phyloP scores from a whole-genome alignment of 2,888 invertebrate genomes.

The Sarcophaga subvicina region DNA sequence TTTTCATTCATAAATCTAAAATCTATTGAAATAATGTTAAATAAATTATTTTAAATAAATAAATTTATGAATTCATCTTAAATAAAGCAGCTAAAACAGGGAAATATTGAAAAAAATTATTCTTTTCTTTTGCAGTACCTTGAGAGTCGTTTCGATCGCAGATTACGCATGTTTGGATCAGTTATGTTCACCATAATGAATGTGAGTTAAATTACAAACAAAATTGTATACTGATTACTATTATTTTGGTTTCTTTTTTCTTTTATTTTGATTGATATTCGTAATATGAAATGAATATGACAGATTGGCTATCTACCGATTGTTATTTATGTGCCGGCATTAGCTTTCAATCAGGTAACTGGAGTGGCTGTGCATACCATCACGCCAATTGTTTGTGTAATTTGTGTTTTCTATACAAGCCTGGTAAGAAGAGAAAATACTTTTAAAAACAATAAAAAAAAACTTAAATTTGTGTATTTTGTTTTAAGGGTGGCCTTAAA shows the following conservation, averaged over 20 bases:
- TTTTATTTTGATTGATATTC: background rate
- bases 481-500: conserved; percentile 87
- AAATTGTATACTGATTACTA: background rate
- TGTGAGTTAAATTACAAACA: conserved; percentile 82
- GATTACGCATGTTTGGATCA: conserved; percentile 88
- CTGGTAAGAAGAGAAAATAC: conserved; percentile 84
- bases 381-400: conserved; percentile 91
- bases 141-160: conserved; percentile 87
- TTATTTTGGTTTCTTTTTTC: background rate
- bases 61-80: no score
- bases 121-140: conserved; percentile 84
- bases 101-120: no score
- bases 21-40: no score
- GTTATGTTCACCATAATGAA: conserved; percentile 88
- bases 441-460: background rate
- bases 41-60: no score
- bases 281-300: conserved; percentile 28
- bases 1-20: no score
- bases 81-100: no score
- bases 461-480: background rate
- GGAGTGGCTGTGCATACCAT: conserved; percentile 92
- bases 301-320: conserved; percentile 90
- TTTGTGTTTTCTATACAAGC: conserved; percentile 94
- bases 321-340: conserved; percentile 90
- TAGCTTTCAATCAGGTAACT: conserved; percentile 93